Evolutionary conservation across 2,888 invertebrate species (phyloP), one percentile per base, ranked within the genome.

Genomic region (Theretra japonica): DNA sequence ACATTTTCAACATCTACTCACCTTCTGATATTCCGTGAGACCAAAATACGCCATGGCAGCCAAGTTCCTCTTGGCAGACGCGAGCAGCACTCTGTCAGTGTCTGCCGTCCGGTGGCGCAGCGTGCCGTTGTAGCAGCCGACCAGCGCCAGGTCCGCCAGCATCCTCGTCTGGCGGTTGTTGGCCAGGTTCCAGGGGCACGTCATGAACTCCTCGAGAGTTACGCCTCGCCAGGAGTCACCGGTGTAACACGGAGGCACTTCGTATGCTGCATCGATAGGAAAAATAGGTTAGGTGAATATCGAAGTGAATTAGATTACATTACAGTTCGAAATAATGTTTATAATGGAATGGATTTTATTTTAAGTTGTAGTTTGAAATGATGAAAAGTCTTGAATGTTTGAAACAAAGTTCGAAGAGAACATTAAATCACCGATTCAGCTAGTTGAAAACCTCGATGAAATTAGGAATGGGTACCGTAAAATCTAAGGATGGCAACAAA

Each of bases 1-100:
- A 56, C n/a, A 11, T 6, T 15, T 25, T 3, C 4, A 59, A 28
- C 0, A 15, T 41, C 21, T 11, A 5, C 80, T 88, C 82, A 97
- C 97, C 95, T 97, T 97, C 94, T 99, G 99, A 91, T 96, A 96
- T 93, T 99, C 99, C 8, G 99, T 99, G 76, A 99, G 96, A 77
- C 99, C 99, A 90, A 99, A 99, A 92, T 98, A 99, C 71, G 99
- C 97, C 98, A 99, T 98, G 69, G 97, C 97, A 75, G 97, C 97
- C 73, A 99, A 95, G 93, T 99, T 99, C 78, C 97, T 96, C 93
- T 99, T 99, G 71, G 99, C 99, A 85, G 99, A 99, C 53, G 98
- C 97, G 76, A 99, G 94, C 96, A 99, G 96, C 68, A 99, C 96
- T 71, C 96, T 95, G 85, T 98, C 97, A 56, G 97, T 95, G 83